Percentiles rank a stretch among this genome's conserved stretches.
Evolutionary conservation across 1,140 invertebrate species (phyloP).

Genomic region (Propsilocerus akamusi): DNA sequence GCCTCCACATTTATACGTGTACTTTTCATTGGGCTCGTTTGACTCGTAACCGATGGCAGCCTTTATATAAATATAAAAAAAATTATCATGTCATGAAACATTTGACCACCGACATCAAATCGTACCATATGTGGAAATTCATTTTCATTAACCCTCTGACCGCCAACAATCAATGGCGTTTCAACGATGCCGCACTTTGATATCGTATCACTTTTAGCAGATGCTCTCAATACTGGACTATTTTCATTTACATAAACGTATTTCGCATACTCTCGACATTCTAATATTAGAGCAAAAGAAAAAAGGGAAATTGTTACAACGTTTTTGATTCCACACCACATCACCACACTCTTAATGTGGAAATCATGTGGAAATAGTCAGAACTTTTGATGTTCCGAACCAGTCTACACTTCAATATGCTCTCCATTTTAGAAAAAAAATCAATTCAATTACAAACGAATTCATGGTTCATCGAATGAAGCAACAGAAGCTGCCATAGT

Average conservation of each 20-base stretch:
- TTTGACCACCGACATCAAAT: background rate
- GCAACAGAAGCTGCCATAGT: too few species aligned
- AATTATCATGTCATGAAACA: background rate
- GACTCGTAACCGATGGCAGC: background rate
- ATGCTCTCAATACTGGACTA: constrained; percentile 14
- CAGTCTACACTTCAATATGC: too few species aligned
- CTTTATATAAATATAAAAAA: background rate
- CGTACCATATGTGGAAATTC: constrained; percentile 31
- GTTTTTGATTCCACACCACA: too few species aligned
- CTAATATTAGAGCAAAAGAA: too few species aligned
- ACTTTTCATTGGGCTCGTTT: background rate
- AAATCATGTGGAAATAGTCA: too few species aligned
- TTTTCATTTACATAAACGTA: constrained; percentile 14
- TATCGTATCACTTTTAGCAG: constrained; percentile 10
- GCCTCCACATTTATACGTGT: constrained; percentile 14
- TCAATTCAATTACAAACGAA: too few species aligned
- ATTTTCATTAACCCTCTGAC: constrained; percentile 14
- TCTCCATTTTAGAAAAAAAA: background rate
- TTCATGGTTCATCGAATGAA: too few species aligned
- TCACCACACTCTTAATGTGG: too few species aligned
- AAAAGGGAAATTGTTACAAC: too few species aligned
- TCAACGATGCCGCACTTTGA: constrained; percentile 21
- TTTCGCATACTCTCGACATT: constrained; percentile 19
- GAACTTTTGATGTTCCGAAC: too few species aligned
- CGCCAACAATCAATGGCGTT: constrained; percentile 25